phyloP scores from a whole-genome alignment of 37 sponge, comb jelly and placozoan species.

The Hexactinellida sp. region DNA sequence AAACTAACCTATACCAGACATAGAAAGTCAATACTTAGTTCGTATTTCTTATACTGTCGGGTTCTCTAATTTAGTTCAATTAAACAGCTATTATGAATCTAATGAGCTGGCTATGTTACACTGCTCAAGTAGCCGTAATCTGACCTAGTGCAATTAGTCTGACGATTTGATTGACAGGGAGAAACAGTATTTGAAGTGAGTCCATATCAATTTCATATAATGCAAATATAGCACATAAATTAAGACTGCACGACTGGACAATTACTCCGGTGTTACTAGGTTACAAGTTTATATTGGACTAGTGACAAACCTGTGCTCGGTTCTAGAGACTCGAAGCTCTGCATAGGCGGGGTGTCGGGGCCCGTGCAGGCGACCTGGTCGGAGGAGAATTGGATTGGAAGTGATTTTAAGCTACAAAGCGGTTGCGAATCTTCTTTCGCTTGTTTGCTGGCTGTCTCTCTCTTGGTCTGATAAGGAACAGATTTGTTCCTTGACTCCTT shows the following conservation, averaged over 20 bases:
- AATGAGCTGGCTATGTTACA: too few species aligned
- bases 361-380: background rate
- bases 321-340: background rate
- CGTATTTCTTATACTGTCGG: too few species aligned
- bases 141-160: too few species aligned
- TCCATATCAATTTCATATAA: too few species aligned
- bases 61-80: too few species aligned
- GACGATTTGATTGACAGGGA: background rate
- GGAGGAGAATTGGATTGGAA: background rate
- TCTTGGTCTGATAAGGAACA: background rate
- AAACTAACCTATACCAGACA: too few species aligned
- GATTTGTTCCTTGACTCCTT: constrained; percentile 25
- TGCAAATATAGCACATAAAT: too few species aligned
- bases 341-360: background rate
- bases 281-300: too few species aligned
- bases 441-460: background rate
- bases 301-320: background rate
- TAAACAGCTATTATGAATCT: too few species aligned
- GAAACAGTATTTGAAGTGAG: background rate
- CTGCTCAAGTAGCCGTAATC: too few species aligned
- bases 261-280: background rate
- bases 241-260: background rate
- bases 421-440: background rate
- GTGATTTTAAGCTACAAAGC: background rate
- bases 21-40: too few species aligned